These are phyloP conservation scores for Holacanthus passer DNA, from an alignment of 2,113 vertebrate species.

Conservation along the genomic window DNA sequence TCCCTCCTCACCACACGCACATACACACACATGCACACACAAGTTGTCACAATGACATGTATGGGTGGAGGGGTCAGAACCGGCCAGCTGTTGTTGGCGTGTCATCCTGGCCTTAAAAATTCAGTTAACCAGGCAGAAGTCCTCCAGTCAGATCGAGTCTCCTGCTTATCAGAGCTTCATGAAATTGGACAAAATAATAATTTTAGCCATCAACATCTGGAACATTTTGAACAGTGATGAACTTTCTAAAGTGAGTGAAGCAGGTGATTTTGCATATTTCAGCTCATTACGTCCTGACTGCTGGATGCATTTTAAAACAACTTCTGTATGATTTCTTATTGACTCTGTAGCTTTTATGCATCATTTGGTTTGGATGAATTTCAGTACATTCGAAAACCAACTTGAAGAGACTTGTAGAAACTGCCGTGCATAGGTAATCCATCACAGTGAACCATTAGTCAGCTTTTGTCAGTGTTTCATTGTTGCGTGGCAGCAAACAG, in stretches of 20 bases:
- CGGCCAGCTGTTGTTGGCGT: background rate
- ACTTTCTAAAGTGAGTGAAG: background rate
- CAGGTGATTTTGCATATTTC: background rate
- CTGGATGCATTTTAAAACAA: background rate
- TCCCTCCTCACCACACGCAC: background rate
- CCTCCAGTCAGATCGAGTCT: background rate
- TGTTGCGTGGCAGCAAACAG: background rate
- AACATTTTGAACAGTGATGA: background rate
- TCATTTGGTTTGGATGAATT: background rate
- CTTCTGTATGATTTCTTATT: background rate
- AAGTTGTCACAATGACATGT: conserved; percentile 12
- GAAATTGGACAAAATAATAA: background rate
- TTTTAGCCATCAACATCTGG: background rate
- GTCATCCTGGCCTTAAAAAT: background rate
- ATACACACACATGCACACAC: background rate
- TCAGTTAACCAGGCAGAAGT: background rate
- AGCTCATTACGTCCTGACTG: background rate
- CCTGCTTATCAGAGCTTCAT: too few species aligned
- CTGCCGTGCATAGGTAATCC: too few species aligned
- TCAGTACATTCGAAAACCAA: background rate
- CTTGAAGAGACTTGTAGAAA: conserved; percentile 18
- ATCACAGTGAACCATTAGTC: background rate
- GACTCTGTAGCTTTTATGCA: background rate
- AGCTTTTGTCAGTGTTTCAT: background rate
- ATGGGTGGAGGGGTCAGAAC: background rate